These are phyloP conservation scores for Astreopora myriophthalma DNA, from an alignment of 64 coral and sea anemone genomes.

Conservation along the genomic window DNA sequence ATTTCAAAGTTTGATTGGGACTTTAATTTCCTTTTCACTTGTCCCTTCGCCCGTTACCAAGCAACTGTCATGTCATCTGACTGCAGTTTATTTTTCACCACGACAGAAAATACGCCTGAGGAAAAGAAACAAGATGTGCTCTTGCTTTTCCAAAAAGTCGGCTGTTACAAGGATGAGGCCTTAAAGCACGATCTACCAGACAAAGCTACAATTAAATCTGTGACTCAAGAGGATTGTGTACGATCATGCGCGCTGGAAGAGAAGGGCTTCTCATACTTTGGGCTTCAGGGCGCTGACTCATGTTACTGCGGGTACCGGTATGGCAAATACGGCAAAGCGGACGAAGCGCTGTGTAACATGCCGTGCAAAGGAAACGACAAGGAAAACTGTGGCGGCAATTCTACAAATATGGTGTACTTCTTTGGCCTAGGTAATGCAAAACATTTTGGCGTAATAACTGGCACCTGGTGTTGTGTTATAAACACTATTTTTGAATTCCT, in stretches of 20 bases:
- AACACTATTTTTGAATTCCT: no score
- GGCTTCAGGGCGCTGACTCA: conserved; percentile 82
- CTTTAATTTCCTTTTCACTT: no score
- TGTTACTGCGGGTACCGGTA: conserved; percentile 94
- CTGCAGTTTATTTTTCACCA: not conserved
- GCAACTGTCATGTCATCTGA: no score
- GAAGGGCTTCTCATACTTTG: conserved; percentile 92
- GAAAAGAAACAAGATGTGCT: conserved; percentile 96
- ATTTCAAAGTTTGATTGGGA: no score
- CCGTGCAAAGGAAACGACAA: conserved; percentile 87
- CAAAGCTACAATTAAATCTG: conserved; percentile 67
- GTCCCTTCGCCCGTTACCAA: no score
- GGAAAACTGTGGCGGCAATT: conserved; percentile 96
- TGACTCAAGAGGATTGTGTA: conserved; percentile 93
- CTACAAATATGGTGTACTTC: conserved; percentile 92
- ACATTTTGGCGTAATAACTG: no score
- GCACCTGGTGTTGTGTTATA: no score
- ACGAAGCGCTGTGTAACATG: conserved; percentile 81
- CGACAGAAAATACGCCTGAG: conserved; percentile 76
- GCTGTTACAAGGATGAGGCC: conserved; percentile 81
- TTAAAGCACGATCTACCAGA: conserved; percentile 73
- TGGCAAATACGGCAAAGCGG: conserved; percentile 91
- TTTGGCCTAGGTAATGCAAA: conserved; percentile 85
- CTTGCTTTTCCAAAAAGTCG: conserved; percentile 95
- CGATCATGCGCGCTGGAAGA: conserved; percentile 92